These are phyloP conservation scores for Gymnodraco acuticeps DNA, from an alignment of 2,797 vertebrate genomes.

Conservation along the genomic window DNA sequence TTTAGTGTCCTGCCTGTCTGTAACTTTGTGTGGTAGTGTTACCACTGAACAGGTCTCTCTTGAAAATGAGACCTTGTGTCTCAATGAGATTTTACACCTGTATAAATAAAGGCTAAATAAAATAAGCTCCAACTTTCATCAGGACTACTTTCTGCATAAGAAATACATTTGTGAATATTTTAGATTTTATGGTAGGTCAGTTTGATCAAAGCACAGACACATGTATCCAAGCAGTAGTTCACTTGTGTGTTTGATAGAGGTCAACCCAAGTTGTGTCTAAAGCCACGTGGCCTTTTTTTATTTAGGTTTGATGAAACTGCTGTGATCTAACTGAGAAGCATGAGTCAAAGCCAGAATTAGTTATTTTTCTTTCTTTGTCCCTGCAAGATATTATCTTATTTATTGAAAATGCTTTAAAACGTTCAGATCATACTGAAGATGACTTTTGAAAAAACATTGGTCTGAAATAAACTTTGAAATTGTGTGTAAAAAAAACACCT, in stretches of 20 bases:
- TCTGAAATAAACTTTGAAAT: neutral
- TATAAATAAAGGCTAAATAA: too few relatives aligned
- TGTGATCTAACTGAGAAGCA: neutral
- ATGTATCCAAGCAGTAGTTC: constrained; percentile 15
- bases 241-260: neutral
- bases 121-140: neutral
- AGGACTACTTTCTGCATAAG: neutral
- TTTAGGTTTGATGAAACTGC: constrained; percentile 5
- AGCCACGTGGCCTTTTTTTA: neutral
- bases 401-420: neutral
- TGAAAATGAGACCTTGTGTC: too few relatives aligned
- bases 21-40: too few relatives aligned
- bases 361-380: neutral
- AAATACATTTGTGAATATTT: neutral
- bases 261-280: constrained; percentile 3
- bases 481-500: neutral
- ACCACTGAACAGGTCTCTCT: too few relatives aligned
- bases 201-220: neutral
- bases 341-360: neutral
- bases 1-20: too few relatives aligned
- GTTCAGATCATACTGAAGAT: neutral
- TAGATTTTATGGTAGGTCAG: neutral
- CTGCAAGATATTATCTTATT: neutral
- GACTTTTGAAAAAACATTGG: neutral
- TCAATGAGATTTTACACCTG: too few relatives aligned